Evolutionary conservation across 2,113 vertebrate species (phyloP), one percentile per base, ranked within the genome.

Genomic region (Cryptomyrus ogoouensis): DNA sequence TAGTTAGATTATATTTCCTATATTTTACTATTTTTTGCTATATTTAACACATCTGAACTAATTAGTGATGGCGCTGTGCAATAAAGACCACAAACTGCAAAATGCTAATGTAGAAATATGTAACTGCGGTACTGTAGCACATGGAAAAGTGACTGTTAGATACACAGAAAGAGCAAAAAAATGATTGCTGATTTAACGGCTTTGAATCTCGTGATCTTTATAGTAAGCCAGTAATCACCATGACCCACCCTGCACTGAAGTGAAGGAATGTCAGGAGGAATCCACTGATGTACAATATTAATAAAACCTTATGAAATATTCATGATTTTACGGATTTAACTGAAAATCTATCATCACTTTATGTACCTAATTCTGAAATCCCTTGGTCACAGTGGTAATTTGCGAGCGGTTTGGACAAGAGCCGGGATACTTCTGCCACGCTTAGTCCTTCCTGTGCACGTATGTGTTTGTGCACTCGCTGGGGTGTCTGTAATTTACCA

Each of bases 281-380:
- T 86, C 44, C 6, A 86, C 83, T 86, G 44, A 86, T 35, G 50
- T 87, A 87, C 13, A 53, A 53, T 84, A 17, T 46, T 53, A 53
- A 53, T 53, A 87, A 87, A n/a, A 56, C 5, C 50, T 50, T 56
- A 19, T 87, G 15, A 87, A 87, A 87, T 87, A 87, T 39, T 87
- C 85, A 87, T 53, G 47, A 21, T 39, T 52, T 87, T 47, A 86
- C 47, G 27, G 24, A 53, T 87, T 19, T 56, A 87, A 17, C 49
- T 53, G 84, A 56, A 87, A 19, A 87, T 87, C 12, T 53, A 87
- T 56, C 27, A 53, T 87, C 47, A 42, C 31, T 87, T 87, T 56
- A 87, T 56, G 85, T 31, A 87, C 50, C 31, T 35, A 53, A 87
- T 87, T 21, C 47, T 49, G 9, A 86, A 42, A 53, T 42, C 85